Evolutionary conservation across 2,113 vertebrate genomes (phyloP).

Genomic region (Pantherophis guttatus): DNA sequence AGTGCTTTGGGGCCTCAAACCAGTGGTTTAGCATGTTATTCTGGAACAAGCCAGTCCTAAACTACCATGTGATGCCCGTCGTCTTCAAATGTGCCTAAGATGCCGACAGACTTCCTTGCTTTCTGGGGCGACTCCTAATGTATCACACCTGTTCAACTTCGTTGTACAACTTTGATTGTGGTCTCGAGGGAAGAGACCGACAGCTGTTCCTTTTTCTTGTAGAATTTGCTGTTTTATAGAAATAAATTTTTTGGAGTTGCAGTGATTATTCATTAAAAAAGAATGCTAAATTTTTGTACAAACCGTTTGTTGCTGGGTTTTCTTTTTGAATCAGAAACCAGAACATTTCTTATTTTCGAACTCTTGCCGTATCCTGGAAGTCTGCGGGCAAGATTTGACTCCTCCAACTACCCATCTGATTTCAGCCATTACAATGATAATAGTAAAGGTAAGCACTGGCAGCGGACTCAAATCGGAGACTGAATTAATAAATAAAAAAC

Average conservation of each 20-base stretch:
- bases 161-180: conserved; percentile 47
- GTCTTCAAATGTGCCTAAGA: not conserved
- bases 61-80: not conserved
- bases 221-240: not conserved
- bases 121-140: not conserved
- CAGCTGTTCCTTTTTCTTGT: not conserved
- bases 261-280: conserved; percentile 4
- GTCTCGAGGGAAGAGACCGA: not conserved
- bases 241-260: not conserved
- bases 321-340: not conserved
- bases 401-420: not conserved
- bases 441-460: no score
- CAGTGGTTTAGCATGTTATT: not conserved
- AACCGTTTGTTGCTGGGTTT: not conserved
- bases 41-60: not conserved
- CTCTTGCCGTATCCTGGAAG: not conserved
- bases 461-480: no score
- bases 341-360: not conserved
- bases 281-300: not conserved
- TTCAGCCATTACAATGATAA: not conserved
- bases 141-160: not conserved
- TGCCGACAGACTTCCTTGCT: not conserved
- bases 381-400: not conserved
- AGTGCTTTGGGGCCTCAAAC: not conserved
- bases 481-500: not conserved